Evolutionary conservation across 2,888 invertebrate species (phyloP), one percentile per base, ranked within the genome.

Genomic region (Cosmia trapezina): DNA sequence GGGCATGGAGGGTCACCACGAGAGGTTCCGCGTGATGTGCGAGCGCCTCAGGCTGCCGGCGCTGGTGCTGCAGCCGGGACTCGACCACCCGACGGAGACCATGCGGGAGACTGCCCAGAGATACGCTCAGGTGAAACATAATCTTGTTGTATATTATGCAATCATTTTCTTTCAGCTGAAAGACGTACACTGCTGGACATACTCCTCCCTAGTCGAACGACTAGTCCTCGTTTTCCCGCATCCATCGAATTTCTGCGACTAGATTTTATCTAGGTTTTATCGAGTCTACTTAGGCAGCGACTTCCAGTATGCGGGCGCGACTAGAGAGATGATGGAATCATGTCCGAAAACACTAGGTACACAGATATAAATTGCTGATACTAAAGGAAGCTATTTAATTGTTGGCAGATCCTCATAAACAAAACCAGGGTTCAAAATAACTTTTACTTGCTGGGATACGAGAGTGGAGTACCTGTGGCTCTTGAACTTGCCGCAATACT

Each of bases 401-500:
- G 11, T 56, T 70, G 37, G 0, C 86, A 93, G 93, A 81, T 86
- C 11, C 72, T 91, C 12, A 56, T 88, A 12, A 88, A 86, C 19
- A 89, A 88, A 47, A 71, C 19, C 14, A 41, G 19, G 4, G 59
- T 84, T 11, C 75, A 78, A 49, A 28, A 89, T 8, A 84, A 81
- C 6, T 93, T 93, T 69, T 89, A 89, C 63, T 65, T 93, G 0
- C 53, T 92, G 69, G 93, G 92, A 8, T 92, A 91, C 54, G 92
- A 93, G 72, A 82, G 83, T 45, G 93, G 93, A 6, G 86, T 89
- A 0, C 41, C 86, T 5, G 80, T 89, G 0, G 92, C 91, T 14
- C 74, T 93, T n/a, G 91, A 92, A 80, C 81, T 93, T 64, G 91
- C 91, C 5, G 83, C 89, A 8, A 85, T 91, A 64, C 81, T 93